Conservation (phyloP, 2,888 invertebrate genomes). For the Embidobia sp. region DNA sequence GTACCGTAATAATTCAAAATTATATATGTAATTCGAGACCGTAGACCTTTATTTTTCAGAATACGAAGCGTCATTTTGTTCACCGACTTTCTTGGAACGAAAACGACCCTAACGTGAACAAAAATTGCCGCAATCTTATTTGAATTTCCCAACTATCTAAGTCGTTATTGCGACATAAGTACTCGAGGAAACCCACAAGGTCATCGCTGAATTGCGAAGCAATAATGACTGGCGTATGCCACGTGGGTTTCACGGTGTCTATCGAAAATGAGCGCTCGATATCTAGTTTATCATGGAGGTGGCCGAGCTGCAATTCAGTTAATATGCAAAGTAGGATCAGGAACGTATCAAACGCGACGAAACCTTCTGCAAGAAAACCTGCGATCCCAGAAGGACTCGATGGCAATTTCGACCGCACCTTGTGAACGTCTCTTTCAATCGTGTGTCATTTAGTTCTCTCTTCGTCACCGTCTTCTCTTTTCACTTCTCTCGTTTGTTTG, state of each 20-base stretch:
- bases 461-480: too few species aligned
- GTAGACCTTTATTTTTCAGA: too few species aligned
- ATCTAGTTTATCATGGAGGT: conserved; percentile 67
- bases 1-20: too few species aligned
- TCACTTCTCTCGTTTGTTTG: too few species aligned
- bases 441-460: conserved; percentile 20
- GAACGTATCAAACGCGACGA: conserved; percentile 47
- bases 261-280: conserved; percentile 72
- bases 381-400: conserved; percentile 23
- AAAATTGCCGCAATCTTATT: too few species aligned
- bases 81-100: too few species aligned
- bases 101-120: too few species aligned
- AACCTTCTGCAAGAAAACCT: conserved; percentile 30
- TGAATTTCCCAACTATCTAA: conserved; percentile 1
- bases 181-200: conserved; percentile 17
- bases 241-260: conserved; percentile 67
- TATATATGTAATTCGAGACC: too few species aligned
- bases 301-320: conserved; percentile 71
- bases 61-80: too few species aligned
- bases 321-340: conserved; percentile 74
- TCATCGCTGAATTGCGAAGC: conserved; percentile 37
- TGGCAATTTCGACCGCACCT: conserved; percentile 29
- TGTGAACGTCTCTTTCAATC: conserved; percentile 34
- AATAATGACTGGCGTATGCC: conserved; percentile 63
- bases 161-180: background rate